These are phyloP conservation scores for Drosophila falleni DNA, from an alignment of 2,888 invertebrate species.

Conservation along the genomic window DNA sequence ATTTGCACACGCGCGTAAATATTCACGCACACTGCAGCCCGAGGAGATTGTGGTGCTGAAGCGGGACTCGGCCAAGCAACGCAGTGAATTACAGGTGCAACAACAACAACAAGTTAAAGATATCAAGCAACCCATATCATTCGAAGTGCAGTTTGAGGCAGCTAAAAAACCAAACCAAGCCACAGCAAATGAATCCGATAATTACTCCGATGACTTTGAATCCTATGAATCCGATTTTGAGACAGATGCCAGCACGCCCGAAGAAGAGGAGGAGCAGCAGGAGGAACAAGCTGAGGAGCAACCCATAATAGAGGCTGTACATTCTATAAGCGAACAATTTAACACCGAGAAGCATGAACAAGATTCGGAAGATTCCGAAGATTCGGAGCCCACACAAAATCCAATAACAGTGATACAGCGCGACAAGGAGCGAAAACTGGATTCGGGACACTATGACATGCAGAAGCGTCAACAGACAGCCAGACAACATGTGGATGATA, in stretches of 20 bases:
- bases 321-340: too few species aligned
- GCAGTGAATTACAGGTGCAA: constrained; percentile 59
- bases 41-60: constrained; percentile 82
- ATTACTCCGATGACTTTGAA: constrained; percentile 87
- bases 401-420: constrained; percentile 83
- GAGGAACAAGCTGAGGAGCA: neutral
- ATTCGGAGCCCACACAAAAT: constrained; percentile 82
- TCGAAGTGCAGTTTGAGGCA: constrained; percentile 82
- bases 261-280: constrained; percentile 31
- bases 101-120: constrained; percentile 11
- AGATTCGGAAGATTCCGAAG: constrained; percentile 80
- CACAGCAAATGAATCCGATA: constrained; percentile 57
- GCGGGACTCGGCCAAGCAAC: constrained; percentile 63
- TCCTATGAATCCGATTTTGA: constrained; percentile 88
- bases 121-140: constrained; percentile 80
- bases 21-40: constrained; percentile 78
- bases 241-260: constrained; percentile 70
- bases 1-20: constrained; percentile 46
- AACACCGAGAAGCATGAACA: constrained; percentile 35
- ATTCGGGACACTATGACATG: constrained; percentile 88
- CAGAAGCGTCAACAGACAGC: constrained; percentile 63
- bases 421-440: constrained; percentile 86
- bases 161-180: constrained; percentile 22
- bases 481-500: constrained; percentile 67
- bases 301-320: neutral